Conservation (phyloP, 2,797 vertebrate species). For the Anabas testudineus region DNA sequence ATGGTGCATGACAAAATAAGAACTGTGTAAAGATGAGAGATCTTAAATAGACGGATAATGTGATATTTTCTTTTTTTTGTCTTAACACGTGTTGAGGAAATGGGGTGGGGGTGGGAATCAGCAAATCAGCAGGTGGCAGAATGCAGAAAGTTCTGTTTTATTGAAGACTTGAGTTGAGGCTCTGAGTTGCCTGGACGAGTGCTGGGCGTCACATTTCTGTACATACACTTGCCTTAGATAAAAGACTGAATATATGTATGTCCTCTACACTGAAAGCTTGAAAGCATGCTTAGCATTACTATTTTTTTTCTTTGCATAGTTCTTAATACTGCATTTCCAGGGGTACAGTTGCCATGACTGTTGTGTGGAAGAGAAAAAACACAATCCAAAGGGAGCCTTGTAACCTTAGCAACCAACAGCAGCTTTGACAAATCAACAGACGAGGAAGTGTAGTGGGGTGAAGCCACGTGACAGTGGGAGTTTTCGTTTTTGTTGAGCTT, state of each 20-base stretch:
- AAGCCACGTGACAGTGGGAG: slow-evolving; percentile 24
- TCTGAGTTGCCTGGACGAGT: slow-evolving; percentile 49
- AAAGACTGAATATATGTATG: slow-evolving; percentile 70
- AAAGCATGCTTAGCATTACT: slow-evolving; percentile 78
- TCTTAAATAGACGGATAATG: slow-evolving; percentile 41
- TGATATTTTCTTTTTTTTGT: slow-evolving; percentile 48
- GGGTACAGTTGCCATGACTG: slow-evolving; percentile 58
- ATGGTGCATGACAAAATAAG: slow-evolving; percentile 84
- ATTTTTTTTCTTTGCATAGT: slow-evolving; percentile 55
- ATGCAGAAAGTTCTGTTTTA: slow-evolving; percentile 55
- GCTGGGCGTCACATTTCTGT: slow-evolving; percentile 60
- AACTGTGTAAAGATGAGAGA: slow-evolving; percentile 55
- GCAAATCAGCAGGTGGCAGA: slow-evolving; percentile 41
- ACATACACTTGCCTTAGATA: slow-evolving; percentile 81
- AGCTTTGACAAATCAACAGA: slow-evolving; percentile 81
- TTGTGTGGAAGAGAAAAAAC: slow-evolving; percentile 52
- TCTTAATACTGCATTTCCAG: slow-evolving; percentile 59
- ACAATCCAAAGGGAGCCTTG: slow-evolving; percentile 71
- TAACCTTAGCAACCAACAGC: slow-evolving; percentile 70
- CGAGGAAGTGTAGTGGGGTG: slow-evolving; percentile 52
- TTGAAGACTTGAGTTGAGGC: slow-evolving; percentile 61
- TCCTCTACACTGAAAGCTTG: slow-evolving; percentile 80
- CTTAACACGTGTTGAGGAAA: slow-evolving; percentile 20
- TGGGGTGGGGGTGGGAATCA: neutral
- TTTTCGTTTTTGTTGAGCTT: slow-evolving; percentile 68